These are phyloP conservation scores for Tadarida brasiliensis DNA, from an alignment of 2,797 vertebrate species.

Conservation along the genomic window DNA sequence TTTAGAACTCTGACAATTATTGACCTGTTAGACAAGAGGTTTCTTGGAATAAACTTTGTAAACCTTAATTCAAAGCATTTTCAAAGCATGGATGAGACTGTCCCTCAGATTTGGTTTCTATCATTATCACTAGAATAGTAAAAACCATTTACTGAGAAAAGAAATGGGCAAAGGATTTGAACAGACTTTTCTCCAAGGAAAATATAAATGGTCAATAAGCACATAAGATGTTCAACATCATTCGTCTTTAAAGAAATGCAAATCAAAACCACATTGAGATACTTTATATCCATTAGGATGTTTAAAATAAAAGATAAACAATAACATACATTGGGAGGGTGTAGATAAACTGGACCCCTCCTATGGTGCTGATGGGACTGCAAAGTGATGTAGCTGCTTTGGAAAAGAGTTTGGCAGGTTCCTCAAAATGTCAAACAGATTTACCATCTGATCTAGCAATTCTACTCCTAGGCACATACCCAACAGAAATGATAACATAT, in stretches of 20 bases:
- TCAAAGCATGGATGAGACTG: constrained; percentile 12
- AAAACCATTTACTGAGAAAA: not conserved
- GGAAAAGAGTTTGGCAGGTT: not conserved
- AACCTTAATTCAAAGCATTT: constrained; percentile 45
- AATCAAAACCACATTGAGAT: not conserved
- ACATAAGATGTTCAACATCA: not conserved
- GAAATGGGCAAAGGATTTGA: not conserved
- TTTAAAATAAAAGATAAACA: not conserved
- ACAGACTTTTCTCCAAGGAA: constrained; percentile 26
- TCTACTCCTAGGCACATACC: not conserved
- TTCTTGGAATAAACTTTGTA: constrained; percentile 54
- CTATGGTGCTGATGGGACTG: not conserved
- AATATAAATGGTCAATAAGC: not conserved
- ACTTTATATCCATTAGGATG: not conserved
- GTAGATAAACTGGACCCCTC: not conserved
- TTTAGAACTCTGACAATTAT: constrained; percentile 26
- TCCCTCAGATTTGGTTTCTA: not conserved
- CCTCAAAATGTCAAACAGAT: not conserved
- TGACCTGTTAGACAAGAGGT: constrained; percentile 4
- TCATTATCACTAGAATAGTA: not conserved
- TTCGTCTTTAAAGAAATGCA: not conserved
- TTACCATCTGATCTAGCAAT: not conserved
- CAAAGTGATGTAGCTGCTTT: not conserved
- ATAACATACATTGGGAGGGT: not conserved
- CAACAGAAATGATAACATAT: not conserved